Evolutionary conservation across 2,888 invertebrate species (phyloP).

Genomic region (Dioctria linearis): DNA sequence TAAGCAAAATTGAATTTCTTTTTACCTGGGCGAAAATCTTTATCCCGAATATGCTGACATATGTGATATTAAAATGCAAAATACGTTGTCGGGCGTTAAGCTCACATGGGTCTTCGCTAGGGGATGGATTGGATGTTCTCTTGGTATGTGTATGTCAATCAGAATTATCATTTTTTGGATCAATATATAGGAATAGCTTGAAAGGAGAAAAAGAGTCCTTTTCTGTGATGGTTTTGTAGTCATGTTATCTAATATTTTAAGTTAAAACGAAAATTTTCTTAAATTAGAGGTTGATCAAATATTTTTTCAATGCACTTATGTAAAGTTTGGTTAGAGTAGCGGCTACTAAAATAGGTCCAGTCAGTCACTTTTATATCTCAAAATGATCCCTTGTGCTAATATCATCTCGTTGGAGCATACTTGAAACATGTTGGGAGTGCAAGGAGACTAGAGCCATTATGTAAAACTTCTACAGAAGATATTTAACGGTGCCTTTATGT

Average conservation of each 20-base stretch:
- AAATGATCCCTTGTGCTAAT: no score
- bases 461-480: no score
- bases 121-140: neutral
- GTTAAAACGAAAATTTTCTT: neutral
- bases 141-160: constrained; percentile 33
- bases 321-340: no score
- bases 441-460: no score
- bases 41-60: constrained; percentile 42
- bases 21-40: constrained; percentile 26
- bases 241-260: no score
- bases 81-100: constrained; percentile 41
- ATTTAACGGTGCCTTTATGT: no score
- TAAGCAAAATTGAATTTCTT: constrained; percentile 38
- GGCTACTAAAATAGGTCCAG: no score
- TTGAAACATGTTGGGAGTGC: no score
- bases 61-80: constrained; percentile 46
- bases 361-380: no score
- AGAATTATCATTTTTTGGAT: constrained; percentile 26
- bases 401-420: no score
- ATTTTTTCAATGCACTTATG: neutral
- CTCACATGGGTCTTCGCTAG: neutral
- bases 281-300: neutral
- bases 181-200: neutral
- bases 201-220: neutral
- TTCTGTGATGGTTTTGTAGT: neutral